Evolutionary conservation across 2,888 invertebrate species (phyloP), one percentile per base, ranked within the genome.

Genomic region (Altica lythri): DNA sequence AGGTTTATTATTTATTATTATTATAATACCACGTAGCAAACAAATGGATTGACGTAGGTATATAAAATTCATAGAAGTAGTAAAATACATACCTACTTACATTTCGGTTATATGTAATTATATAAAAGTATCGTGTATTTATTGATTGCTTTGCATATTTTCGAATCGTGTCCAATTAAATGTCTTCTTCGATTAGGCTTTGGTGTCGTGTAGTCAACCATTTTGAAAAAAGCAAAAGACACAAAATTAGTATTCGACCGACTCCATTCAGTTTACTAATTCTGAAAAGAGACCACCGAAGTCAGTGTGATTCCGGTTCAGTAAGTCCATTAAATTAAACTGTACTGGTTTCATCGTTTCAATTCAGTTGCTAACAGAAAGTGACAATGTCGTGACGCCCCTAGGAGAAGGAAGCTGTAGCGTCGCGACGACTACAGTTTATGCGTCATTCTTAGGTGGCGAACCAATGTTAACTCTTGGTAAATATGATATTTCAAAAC

Each of bases 401-500:
- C 43, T 54, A n/a, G n/a, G n/a, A n/a, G n/a, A n/a, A n/a, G 50
- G 55, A 57, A 53, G 38, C 45, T 59, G 60, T 50, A 42, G 43
- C 65, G 65, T 60, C 62, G 65, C 55, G 68, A 61, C 64, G 60
- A 5, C n/a, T n/a, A n/a, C 53, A 45, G 17, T 30, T 14, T 34
- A 44, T 29, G 49, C 57, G 59, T 43, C 50, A 45, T 49, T 32
- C 37, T 40, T 42, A 68, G 69, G 70, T 69, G 69, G 64, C 63
- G 60, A 68, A 65, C 66, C 68, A 69, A 69, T 72, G 72, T 73
- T 72, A 68, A 70, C 70, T 71, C 65, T n/a, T n/a, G 57, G 72
- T 68, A 73, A 74, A 75, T 75, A 73, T 75, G 73, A 72, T 72
- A 72, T 72, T 70, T 54, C 70, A 71, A 72, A 72, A 71, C 73